Conservation (phyloP, 2,113 vertebrate genomes). For the Eleginops maclovinus region DNA sequence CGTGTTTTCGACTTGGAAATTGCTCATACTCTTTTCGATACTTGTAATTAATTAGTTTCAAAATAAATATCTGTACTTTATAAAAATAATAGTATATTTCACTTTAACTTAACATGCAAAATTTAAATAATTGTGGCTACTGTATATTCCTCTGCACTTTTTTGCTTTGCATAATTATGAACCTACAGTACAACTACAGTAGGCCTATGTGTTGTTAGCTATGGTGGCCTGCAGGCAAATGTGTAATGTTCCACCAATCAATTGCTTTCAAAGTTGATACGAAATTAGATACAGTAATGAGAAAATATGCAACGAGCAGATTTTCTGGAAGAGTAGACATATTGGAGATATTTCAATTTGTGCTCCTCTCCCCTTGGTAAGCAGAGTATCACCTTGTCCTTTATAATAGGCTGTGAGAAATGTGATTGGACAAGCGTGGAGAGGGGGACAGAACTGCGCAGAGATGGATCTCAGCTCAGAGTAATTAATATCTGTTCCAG, state of each 20-base stretch:
- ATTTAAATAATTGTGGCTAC: background rate
- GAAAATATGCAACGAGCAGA: constrained; percentile 41
- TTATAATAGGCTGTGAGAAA: constrained; percentile 78
- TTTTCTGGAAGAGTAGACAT: constrained; percentile 40
- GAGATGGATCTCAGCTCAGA: constrained; percentile 63
- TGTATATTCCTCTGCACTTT: background rate
- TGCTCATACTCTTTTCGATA: background rate
- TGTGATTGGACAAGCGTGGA: constrained; percentile 80
- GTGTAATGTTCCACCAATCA: constrained; percentile 3
- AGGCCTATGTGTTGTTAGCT: background rate
- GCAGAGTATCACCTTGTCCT: constrained; percentile 76
- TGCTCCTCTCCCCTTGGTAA: constrained; percentile 60
- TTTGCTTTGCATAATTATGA: constrained; percentile 5
- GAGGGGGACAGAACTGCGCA: constrained; percentile 67
- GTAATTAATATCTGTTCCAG: constrained; percentile 82
- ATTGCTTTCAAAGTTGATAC: constrained; percentile 13
- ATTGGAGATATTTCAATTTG: constrained; percentile 78
- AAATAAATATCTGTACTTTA: background rate
- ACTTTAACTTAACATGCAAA: background rate
- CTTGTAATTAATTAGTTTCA: background rate
- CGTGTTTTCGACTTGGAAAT: no score
- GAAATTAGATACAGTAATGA: constrained; percentile 36
- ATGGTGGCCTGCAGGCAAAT: background rate
- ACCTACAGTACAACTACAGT: background rate
- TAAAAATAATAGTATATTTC: no score